Base-by-base conservation (phyloP, 2,888 invertebrate species). In the Disparrhopalites patrizii region DNA sequence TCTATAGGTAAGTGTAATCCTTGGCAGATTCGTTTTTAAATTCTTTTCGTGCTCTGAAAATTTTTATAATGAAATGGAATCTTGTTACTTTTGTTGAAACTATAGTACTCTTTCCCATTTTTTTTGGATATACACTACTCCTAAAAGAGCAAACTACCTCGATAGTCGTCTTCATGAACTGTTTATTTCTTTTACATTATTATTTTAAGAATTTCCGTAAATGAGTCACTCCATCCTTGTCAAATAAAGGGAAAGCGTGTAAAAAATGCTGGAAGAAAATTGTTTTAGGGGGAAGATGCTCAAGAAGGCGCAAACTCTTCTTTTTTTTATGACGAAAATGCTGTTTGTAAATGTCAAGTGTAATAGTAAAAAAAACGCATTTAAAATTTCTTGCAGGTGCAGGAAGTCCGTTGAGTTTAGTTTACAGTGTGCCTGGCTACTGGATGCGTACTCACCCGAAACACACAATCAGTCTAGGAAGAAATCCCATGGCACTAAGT, bases 381-480 rank as follows among this genome's bases (percentile, higher is more conserved):
- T 54, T 28, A 27, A 8, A 40, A 25, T 43, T 28, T 18, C 31
- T 30, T 79, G n/a, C 77, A 89, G 89, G 79, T 97, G 97, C 84
- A 86, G 95, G 77, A 87, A 89, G 79, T 93, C 94, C 73, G 91
- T 93, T 68, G 95, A 97, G 82, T 99, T 99, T 81, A 93, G 97
- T 51, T 83, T 99, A 75, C 90, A 93, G 80, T 89, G 96, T 79
- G 90, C 94, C 77, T 99, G 98, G 98, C 83, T 99, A 62, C 82
- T 99, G 78, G 94, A 96, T 76, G 96, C 99, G 25, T 96, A 93
- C 79, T 89, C 91, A 73, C 87, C 90, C 40, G 92, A 89, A 78
- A 84, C 84, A 65, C 82, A 84, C 69, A 79, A 84, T 71, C 85
- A 86, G 63, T 85, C 85, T 63, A 87, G 86, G 79, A 87, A 85